Conservation (phyloP, 2,113 vertebrate genomes). For the Macquaria ambigua region DNA sequence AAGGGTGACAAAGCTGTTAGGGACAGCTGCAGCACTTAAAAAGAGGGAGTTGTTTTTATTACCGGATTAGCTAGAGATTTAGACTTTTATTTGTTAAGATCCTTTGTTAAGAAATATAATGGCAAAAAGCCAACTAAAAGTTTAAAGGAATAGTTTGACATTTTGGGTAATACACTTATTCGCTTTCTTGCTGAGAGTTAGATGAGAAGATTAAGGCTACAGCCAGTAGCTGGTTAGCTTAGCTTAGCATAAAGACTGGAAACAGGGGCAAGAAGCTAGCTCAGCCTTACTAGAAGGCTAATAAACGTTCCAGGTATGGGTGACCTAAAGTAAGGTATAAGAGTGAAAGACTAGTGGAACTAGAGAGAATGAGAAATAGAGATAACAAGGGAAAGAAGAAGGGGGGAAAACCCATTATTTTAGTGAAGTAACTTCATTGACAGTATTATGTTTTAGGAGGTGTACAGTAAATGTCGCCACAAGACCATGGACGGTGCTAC, state of each 20-base stretch:
- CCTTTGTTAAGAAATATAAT: neutral
- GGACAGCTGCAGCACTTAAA: conserved; percentile 34
- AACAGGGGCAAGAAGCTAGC: neutral
- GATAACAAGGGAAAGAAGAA: neutral
- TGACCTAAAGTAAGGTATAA: neutral
- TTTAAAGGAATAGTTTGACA: neutral
- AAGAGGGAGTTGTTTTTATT: conserved; percentile 15
- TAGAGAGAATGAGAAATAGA: neutral
- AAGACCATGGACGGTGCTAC: no score
- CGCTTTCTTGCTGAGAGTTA: no score
- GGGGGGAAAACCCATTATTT: neutral
- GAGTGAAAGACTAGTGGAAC: neutral
- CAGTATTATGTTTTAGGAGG: no score
- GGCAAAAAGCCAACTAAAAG: neutral
- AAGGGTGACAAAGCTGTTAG: conserved; percentile 20
- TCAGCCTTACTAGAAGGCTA: neutral
- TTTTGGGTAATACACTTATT: neutral
- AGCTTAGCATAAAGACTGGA: neutral
- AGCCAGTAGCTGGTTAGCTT: neutral
- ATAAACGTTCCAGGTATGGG: neutral
- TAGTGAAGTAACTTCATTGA: neutral
- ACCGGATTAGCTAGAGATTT: conserved; percentile 4
- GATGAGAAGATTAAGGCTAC: neutral
- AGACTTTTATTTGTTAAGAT: neutral
- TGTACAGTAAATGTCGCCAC: no score